A percentile compares a stretch with the other conserved stretches of the same genome.
phyloP scores from a whole-genome alignment of 2,888 invertebrate genomes.

The Melieria picta region DNA sequence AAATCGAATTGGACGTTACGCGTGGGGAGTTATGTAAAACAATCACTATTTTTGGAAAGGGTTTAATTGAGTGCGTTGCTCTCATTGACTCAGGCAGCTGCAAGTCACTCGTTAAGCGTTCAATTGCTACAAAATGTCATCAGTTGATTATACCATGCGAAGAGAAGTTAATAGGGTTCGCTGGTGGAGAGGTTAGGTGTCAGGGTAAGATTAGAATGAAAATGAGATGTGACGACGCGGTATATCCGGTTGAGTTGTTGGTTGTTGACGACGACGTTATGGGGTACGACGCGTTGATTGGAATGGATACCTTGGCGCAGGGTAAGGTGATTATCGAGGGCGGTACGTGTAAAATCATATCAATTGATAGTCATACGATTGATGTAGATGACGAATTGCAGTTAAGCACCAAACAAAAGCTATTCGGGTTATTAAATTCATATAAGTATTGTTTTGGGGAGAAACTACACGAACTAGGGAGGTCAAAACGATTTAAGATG shows the following conservation, averaged over 20 bases:
- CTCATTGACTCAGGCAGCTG: constrained; percentile 3
- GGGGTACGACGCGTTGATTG: constrained; percentile 7
- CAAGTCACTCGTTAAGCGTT: not conserved
- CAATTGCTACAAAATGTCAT: not conserved
- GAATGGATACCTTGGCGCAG: constrained; percentile 5
- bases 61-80: not conserved
- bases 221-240: no score
- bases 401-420: not conserved
- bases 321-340: not conserved
- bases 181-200: no score
- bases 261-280: constrained; percentile 3
- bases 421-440: not conserved
- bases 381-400: not conserved
- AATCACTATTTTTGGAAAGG: not conserved
- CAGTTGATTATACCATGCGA: not conserved
- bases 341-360: not conserved
- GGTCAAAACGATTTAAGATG: constrained; percentile 15
- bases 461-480: constrained; percentile 4
- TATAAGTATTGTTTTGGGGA: constrained; percentile 5
- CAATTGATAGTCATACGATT: not conserved
- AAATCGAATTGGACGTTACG: no score
- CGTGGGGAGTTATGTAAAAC: not conserved
- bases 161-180: no score
- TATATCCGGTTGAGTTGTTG: not conserved
- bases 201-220: no score